Evolutionary conservation across 2,888 invertebrate species (phyloP).

Genomic region (Archips xylosteana): DNA sequence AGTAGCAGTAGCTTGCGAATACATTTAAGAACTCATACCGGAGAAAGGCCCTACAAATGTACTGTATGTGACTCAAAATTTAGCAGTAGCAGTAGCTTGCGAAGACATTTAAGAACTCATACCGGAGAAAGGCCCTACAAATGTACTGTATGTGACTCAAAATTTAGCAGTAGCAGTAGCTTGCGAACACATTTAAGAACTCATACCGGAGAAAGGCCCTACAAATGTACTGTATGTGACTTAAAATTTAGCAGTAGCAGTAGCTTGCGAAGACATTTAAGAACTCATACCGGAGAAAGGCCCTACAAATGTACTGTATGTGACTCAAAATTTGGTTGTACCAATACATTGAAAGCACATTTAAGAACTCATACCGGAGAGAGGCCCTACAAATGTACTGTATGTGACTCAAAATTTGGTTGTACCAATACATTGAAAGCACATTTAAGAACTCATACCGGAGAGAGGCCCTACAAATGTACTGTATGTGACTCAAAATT

Average conservation of each 20-base stretch:
- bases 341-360: too few relatives aligned
- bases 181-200: not conserved
- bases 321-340: too few relatives aligned
- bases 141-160: conserved; percentile 31
- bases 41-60: conserved; percentile 43
- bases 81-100: rapidly evolving
- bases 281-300: too few relatives aligned
- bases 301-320: too few relatives aligned
- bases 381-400: not conserved
- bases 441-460: too few relatives aligned
- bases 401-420: too few relatives aligned
- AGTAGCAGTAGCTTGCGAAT: too few relatives aligned
- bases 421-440: too few relatives aligned
- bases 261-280: not conserved
- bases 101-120: conserved; percentile 44
- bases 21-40: not conserved
- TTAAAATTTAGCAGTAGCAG: not conserved
- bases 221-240: not conserved
- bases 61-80: conserved; percentile 28
- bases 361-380: not conserved
- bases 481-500: too few relatives aligned
- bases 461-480: too few relatives aligned
- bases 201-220: not conserved
- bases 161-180: too few relatives aligned
- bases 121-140: conserved; percentile 44